Conservation (phyloP, 2,797 vertebrate genomes). For the Onychomys leucogaster region DNA sequence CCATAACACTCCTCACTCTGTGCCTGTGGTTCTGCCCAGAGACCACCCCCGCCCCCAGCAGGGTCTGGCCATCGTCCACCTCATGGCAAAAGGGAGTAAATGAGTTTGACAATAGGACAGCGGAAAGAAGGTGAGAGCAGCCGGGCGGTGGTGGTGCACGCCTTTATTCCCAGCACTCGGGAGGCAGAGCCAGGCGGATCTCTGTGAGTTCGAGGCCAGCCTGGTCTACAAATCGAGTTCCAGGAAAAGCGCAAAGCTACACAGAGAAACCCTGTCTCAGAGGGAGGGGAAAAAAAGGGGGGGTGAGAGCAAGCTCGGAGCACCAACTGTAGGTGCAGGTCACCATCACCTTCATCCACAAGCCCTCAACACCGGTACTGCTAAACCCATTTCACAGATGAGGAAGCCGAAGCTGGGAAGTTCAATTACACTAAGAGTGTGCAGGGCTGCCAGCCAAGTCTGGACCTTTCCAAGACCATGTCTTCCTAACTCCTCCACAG, state of each 20-base stretch:
- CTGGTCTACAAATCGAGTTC: too few relatives aligned
- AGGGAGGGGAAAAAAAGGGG: too few relatives aligned
- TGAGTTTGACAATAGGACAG: accelerated
- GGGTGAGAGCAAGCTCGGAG: background rate
- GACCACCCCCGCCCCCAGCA: accelerated
- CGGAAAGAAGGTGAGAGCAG: accelerated
- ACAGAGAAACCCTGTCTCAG: too few relatives aligned
- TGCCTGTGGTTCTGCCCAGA: background rate
- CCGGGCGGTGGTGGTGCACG: too few relatives aligned
- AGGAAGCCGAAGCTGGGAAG: background rate
- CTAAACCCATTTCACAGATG: background rate
- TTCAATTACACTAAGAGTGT: background rate
- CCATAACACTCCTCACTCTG: background rate
- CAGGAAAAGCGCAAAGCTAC: too few relatives aligned
- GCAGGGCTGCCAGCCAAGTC: background rate
- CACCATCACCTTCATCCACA: accelerated
- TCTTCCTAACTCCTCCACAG: accelerated
- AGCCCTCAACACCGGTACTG: accelerated
- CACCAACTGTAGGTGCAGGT: too few relatives aligned
- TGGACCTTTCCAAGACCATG: accelerated
- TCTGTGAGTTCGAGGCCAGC: too few relatives aligned
- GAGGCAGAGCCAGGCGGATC: too few relatives aligned
- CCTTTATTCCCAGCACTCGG: too few relatives aligned
- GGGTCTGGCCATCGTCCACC: background rate
- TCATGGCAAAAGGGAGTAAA: background rate